Evolutionary conservation across 2,888 invertebrate genomes (phyloP), one percentile per base, ranked within the genome.

Genomic region (Tromatobia lineatoria): DNA sequence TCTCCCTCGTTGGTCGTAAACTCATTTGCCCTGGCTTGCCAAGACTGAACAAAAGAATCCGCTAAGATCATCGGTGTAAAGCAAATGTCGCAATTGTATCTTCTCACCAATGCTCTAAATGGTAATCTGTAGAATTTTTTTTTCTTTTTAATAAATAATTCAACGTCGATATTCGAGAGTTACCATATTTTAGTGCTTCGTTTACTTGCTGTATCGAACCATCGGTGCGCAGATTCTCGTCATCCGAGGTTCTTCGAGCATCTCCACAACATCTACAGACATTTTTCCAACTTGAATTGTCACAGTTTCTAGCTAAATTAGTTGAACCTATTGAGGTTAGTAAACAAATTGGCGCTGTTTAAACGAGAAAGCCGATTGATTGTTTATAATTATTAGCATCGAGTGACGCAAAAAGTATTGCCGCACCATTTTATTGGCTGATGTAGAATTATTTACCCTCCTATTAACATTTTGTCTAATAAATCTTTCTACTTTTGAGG

Each of bases 11-110:
- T 96, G 1, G 97, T 98, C 7, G 96, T 95, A 92, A 98, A 98
- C 94, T 98, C 98, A 94, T 95, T 97, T 6, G 95, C 93, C 74
- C 99, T 95, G 15, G 99, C 99, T 94, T 98, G 97, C 77, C 96
- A 94, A 86, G 99, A 99, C 91, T 96, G 96, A 75, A 98, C 96
- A 94, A 99, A 99, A 1, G 98, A 98, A 93, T 98, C 97, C 0
- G 99, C 98, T 86, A 99, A 95, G 88, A 99, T 98, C 99, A 99
- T 99, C 0, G 99, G 99, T 0, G 99, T 98, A 92, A 97, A 99
- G 88, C 97, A 97, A 80, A 99, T 93, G 93, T 99, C 98, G 86
- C 98, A 98, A 64, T 96, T 96, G 94, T 98, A 98, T 84, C 96
- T 95, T 83, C 97, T 94, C 1, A 98, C 96, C 23, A 98, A 94